These are phyloP conservation scores for Drosophila silvestris DNA, from an alignment of 2,888 invertebrate species.

Conservation along the genomic window DNA sequence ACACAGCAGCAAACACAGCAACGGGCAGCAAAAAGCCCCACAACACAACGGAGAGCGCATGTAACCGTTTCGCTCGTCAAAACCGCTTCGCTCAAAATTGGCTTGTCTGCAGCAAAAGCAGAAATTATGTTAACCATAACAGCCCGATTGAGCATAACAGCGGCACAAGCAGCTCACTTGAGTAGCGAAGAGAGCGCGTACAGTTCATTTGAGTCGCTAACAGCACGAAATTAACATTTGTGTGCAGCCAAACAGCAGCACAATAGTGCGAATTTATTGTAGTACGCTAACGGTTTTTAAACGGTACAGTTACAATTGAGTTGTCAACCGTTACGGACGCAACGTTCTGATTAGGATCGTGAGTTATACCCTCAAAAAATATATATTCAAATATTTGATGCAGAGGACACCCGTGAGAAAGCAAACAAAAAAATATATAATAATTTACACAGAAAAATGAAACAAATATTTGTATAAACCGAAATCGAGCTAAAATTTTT, in stretches of 20 bases:
- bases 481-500: slow-evolving; percentile 49
- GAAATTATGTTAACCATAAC: slow-evolving; percentile 27
- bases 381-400: slow-evolving; percentile 23
- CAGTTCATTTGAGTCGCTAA: slow-evolving; percentile 51
- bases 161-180: slow-evolving; percentile 37
- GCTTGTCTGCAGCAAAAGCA: slow-evolving; percentile 30
- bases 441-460: slow-evolving; percentile 24
- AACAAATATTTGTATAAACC: slow-evolving; percentile 63
- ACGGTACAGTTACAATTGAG: slow-evolving; percentile 67
- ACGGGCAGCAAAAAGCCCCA: neutral
- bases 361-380: slow-evolving; percentile 55
- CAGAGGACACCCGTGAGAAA: slow-evolving; percentile 39
- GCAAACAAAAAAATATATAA: slow-evolving; percentile 11
- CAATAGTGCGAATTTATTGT: slow-evolving; percentile 54
- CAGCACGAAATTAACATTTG: slow-evolving; percentile 45
- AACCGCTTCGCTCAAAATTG: slow-evolving; percentile 46
- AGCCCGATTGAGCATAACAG: slow-evolving; percentile 29
- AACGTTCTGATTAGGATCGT: slow-evolving; percentile 74
- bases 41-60: slow-evolving; percentile 26
- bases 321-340: slow-evolving; percentile 81
- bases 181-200: slow-evolving; percentile 26
- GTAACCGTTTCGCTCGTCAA: slow-evolving; percentile 37
- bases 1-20: slow-evolving; percentile 3
- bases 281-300: slow-evolving; percentile 63
- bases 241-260: slow-evolving; percentile 47